Conservation (phyloP, 2,888 invertebrate genomes). For the Agriopis aurantiaria region DNA sequence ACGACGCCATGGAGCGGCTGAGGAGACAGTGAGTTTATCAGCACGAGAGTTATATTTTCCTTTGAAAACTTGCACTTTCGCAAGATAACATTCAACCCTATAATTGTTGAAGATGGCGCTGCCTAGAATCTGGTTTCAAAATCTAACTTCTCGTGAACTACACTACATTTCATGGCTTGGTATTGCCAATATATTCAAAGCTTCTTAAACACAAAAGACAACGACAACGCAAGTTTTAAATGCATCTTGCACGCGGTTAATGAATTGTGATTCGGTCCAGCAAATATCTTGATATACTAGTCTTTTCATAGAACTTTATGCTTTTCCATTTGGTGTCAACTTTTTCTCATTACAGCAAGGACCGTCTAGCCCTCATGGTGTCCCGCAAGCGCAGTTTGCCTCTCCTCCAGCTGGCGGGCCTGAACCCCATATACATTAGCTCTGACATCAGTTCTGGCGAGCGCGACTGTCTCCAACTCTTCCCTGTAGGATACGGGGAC, state of each 20-base stretch:
- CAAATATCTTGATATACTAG: no score
- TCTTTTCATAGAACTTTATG: background rate
- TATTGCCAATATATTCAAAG: no score
- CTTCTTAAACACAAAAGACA: no score
- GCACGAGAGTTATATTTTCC: background rate
- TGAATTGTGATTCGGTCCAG: no score
- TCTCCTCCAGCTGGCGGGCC: conserved; percentile 72
- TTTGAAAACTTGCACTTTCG: no score
- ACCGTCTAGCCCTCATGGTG: conserved; percentile 78
- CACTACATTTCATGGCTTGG: no score
- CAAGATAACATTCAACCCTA: background rate
- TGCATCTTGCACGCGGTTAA: no score
- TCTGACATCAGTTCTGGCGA: conserved; percentile 68
- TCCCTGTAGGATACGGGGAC: conserved; percentile 80
- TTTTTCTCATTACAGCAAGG: conserved; percentile 58
- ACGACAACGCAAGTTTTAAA: no score
- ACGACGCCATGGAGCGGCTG: conserved; percentile 68
- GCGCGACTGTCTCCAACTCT: conserved; percentile 72
- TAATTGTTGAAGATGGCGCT: background rate
- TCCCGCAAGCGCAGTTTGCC: conserved; percentile 76
- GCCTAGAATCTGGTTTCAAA: no score
- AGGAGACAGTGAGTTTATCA: conserved; percentile 60
- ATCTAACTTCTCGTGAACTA: no score
- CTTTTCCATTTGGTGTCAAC: background rate
- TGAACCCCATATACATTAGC: conserved; percentile 77